phyloP scores from a whole-genome alignment of 2,113 vertebrate species.

The Ceuthmochares aereus region DNA sequence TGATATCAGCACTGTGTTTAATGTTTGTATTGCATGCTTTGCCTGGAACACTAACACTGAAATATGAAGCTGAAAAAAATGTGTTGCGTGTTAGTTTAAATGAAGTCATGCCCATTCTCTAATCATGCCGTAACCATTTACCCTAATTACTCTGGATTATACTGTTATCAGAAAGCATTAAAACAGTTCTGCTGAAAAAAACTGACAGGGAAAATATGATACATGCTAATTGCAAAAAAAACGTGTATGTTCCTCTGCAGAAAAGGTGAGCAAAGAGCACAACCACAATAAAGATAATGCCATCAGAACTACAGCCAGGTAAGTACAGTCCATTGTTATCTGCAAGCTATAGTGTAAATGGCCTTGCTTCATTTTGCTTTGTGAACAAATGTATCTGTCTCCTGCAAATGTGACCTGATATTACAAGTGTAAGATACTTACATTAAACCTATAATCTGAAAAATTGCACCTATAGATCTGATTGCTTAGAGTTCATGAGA shows the following conservation, averaged over 20 bases:
- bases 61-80: neutral
- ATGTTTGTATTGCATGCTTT: neutral
- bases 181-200: neutral
- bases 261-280: constrained; percentile 99
- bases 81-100: neutral
- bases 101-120: neutral
- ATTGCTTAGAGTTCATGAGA: neutral
- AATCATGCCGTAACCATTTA: neutral
- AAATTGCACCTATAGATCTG: neutral
- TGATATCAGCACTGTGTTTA: constrained; percentile 1
- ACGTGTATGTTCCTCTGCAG: constrained; percentile 75
- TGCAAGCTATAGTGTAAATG: neutral
- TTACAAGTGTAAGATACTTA: neutral
- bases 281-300: constrained; percentile 90
- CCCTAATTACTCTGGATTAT: neutral
- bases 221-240: neutral
- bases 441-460: neutral
- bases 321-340: constrained; percentile 21
- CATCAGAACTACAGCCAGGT: constrained; percentile 91
- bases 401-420: neutral
- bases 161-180: neutral
- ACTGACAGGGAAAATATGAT: neutral
- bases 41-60: neutral
- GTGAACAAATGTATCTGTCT: neutral
- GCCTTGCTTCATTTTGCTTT: neutral